Evolutionary conservation across 2,113 vertebrate species (phyloP).

Genomic region (Budorcas taxicolor): DNA sequence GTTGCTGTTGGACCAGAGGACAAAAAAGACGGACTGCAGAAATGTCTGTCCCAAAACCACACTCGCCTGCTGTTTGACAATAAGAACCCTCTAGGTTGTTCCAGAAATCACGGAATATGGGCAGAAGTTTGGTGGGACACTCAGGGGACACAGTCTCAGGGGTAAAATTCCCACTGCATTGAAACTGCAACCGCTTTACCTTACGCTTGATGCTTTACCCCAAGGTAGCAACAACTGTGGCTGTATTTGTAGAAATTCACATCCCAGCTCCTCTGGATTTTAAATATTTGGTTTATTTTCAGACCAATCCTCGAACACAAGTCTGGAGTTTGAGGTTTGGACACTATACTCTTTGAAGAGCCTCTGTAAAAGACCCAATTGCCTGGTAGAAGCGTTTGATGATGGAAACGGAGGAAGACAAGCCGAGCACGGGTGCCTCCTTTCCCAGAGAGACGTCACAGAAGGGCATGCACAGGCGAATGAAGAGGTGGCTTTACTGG

Average conservation of each 20-base stretch:
- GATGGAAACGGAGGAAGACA: neutral
- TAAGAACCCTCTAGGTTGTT: neutral
- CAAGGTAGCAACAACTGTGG: neutral
- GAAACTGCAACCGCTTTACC: fast-evolving
- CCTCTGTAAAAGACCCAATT: neutral
- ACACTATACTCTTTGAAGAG: neutral
- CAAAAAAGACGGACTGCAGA: neutral
- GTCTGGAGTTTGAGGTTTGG: neutral
- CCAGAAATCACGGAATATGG: fast-evolving
- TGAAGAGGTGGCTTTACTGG: neutral
- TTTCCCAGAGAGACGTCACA: neutral
- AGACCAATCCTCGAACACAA: fast-evolving
- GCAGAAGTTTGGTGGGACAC: neutral
- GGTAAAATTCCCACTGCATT: fast-evolving
- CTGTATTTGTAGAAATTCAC: fast-evolving
- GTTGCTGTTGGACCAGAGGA: neutral
- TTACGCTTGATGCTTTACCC: fast-evolving
- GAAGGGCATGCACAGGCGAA: fast-evolving
- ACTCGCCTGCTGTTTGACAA: neutral
- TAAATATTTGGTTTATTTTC: neutral
- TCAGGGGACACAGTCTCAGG: fast-evolving
- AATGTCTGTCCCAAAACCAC: neutral
- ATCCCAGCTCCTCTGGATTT: neutral
- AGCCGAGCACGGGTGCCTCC: neutral
- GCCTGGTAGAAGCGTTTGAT: neutral